phyloP scores from a whole-genome alignment of 2,113 vertebrate species.

The Phalacrocorax aristotelis region DNA sequence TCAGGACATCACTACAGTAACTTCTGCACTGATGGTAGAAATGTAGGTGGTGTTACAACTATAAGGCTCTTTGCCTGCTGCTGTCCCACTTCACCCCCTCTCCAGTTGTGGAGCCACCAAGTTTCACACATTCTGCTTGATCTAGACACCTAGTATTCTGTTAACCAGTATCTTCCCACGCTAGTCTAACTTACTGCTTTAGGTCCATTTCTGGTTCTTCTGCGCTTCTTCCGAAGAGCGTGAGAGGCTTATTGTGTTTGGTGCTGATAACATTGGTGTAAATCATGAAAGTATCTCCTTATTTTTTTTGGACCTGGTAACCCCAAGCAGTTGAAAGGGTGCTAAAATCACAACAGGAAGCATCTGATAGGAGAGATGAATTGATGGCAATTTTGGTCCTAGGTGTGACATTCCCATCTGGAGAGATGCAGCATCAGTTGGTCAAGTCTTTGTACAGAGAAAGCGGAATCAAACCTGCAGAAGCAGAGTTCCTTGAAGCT shows the following conservation, averaged over 20 bases:
- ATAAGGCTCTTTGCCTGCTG: neutral
- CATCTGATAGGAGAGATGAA: neutral
- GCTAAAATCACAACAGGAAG: neutral
- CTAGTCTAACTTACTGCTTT: neutral
- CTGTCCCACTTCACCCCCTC: neutral
- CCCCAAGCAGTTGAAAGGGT: neutral
- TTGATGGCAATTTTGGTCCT: neutral
- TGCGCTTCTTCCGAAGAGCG: neutral
- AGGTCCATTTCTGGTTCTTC: neutral
- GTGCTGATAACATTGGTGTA: neutral
- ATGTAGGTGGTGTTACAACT: neutral
- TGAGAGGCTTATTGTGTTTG: neutral
- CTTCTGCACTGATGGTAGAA: neutral
- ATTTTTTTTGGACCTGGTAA: neutral
- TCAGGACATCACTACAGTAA: neutral
- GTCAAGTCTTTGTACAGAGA: conserved; percentile 81
- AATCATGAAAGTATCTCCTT: neutral
- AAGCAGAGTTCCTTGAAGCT: conserved; percentile 92
- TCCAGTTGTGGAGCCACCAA: neutral
- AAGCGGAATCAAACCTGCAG: conserved; percentile 70
- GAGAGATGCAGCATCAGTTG: conserved; percentile 84
- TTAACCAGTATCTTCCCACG: neutral
- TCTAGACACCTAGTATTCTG: neutral
- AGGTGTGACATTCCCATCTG: conserved; percentile 96
- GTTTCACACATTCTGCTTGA: neutral